These are phyloP conservation scores for Labrus mixtus DNA, from an alignment of 2,113 vertebrate species.

Conservation along the genomic window DNA sequence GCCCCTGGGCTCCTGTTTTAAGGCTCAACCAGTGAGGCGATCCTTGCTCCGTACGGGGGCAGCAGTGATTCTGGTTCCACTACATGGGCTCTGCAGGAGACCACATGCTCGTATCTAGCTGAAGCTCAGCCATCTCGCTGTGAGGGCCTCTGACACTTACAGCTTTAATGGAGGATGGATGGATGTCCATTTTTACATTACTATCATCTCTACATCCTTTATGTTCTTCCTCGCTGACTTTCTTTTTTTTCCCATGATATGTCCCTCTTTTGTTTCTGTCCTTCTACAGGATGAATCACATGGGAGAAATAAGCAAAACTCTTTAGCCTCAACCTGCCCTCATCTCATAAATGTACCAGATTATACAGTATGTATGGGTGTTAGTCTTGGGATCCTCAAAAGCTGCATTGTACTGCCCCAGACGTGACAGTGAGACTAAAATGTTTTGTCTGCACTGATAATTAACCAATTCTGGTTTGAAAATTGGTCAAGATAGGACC, in stretches of 20 bases:
- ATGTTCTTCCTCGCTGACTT: constrained; percentile 5
- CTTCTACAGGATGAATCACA: background rate
- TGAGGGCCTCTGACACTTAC: constrained; percentile 44
- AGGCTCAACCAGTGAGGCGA: constrained; percentile 53
- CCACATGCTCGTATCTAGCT: constrained; percentile 40
- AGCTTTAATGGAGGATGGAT: constrained; percentile 30
- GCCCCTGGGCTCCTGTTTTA: constrained; percentile 55
- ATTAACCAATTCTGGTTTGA: constrained; percentile 57
- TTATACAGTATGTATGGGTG: no score
- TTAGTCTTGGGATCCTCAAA: no score
- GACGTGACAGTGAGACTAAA: background rate
- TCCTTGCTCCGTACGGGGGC: constrained; percentile 36
- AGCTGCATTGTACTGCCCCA: no score
- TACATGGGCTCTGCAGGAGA: constrained; percentile 55
- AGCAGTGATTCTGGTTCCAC: constrained; percentile 68
- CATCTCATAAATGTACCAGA: no score
- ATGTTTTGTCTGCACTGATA: constrained; percentile 56
- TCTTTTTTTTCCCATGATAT: constrained; percentile 9
- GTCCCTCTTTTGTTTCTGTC: background rate
- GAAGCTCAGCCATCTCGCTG: constrained; percentile 38
- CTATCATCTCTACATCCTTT: background rate
- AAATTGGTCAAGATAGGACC: constrained; percentile 85
- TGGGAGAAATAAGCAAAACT: no score
- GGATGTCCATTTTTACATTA: constrained; percentile 46
- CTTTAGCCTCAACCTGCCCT: no score